Base-by-base conservation (phyloP, 2,888 invertebrate species). In the Minunthozetes semirufus region DNA sequence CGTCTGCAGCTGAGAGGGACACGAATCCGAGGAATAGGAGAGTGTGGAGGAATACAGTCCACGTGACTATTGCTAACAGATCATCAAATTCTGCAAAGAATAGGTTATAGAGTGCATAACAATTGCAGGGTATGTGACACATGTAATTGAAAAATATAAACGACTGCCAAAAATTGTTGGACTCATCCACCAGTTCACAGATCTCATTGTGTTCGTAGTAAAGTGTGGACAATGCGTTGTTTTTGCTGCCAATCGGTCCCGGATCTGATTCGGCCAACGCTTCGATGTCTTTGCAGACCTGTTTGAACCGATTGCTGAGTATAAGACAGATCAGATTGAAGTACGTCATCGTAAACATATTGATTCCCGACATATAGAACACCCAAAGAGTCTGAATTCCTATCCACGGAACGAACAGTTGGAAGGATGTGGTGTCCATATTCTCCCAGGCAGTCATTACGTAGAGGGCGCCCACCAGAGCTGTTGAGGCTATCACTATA, bases 181-280 rank as follows among this genome's bases (percentile, higher is more conserved):
- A 76, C 63, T 77, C 77, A 56, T 77, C 77, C 17, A 77, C 72
- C 38, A 77, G 38, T 72, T 77, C 77, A 46, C 77, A 77, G 11
- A 76, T 61, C 59, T 77, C 77, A 46, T 77, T 77, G 68, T 77
- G 77, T 33, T 77, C 77, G 17, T 72, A 76, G 33, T 77, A 77
- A 19, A 77, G 46, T 9, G 72, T 66, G 5, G 75, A 77, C 0
- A 77, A 42, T 4, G 71, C 73, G 46, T 72, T 72, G 19, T 76
- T 76, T 63, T 77, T 76, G 42, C 53, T 53, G 53, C 76, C 76
- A 6, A 74, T 22, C 42, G 76, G 74, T 53, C 76, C 76, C 13
- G 77, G 75, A 22, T 77, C 76, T n/a, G 74, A 75, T 56, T 77
- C 77, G 33, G 77, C 77, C 68, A 77, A 33, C 6, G 63, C 73